Evolutionary conservation across 2,888 invertebrate genomes (phyloP).

Genomic region (Frankliniella fusca): DNA sequence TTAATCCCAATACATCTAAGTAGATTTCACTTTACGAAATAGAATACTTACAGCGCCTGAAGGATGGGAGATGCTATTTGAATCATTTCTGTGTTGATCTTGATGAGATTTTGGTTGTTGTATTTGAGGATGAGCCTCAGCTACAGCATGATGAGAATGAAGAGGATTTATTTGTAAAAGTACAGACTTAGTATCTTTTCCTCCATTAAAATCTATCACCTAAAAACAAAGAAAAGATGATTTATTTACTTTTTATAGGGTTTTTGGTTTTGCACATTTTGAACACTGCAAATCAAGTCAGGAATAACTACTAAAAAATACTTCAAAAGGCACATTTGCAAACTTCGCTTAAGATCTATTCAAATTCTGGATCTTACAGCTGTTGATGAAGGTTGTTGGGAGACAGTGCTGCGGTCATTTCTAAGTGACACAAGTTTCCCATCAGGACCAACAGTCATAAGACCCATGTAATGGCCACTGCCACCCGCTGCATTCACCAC

Average conservation of each 20-base stretch:
- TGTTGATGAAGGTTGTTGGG: neutral
- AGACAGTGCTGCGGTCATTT: neutral
- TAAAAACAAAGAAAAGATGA: neutral
- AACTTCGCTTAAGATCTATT: no score
- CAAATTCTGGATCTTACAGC: neutral
- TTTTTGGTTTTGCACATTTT: neutral
- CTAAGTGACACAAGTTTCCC: neutral
- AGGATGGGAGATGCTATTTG: neutral
- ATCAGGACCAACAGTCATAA: neutral
- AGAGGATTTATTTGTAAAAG: neutral
- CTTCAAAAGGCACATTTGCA: neutral
- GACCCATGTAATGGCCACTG: conserved; percentile 1
- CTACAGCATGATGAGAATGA: neutral
- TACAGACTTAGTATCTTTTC: neutral
- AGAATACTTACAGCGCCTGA: neutral
- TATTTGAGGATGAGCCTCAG: neutral
- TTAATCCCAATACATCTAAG: neutral
- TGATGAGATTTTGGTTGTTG: neutral
- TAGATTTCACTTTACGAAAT: neutral
- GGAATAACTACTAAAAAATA: neutral
- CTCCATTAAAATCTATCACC: conserved; percentile 5
- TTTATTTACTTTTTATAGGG: neutral
- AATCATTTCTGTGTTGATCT: neutral
- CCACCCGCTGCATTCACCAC: neutral
- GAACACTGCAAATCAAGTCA: neutral